Base-by-base conservation (phyloP, 2,888 invertebrate genomes). In the Galerucella calmariensis region DNA sequence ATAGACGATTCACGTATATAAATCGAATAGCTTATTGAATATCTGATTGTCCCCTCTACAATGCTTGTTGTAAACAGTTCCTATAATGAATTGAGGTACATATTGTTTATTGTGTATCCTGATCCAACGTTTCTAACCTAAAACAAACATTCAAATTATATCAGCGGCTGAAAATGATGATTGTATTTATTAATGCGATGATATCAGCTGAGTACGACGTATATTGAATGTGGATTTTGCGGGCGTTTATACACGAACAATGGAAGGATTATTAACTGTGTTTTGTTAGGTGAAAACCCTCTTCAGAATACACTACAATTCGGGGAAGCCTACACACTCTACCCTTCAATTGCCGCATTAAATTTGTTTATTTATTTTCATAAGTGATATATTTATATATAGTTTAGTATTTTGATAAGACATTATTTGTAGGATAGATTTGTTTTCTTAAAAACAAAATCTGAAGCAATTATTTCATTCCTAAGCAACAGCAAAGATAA, bases 61-160 rank as follows among this genome's bases (percentile, higher is more conserved):
- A n/a, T n/a, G 2, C 12, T 59, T 48, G 10, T 3, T 41, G 16
- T 58, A 66, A 71, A 66, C 66, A 56, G 46, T 20, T 12, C 48
- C 66, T 58, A 58, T 72, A 35, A 66, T 63, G 70, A 77, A 69
- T 73, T 62, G 67, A 72, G 69, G n/a, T n/a, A n/a, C n/a, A n/a
- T n/a, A n/a, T n/a, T n/a, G 77, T 74, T 75, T 76, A 78, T 75
- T 78, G 75, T 75, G 71, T 75, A 69, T 67, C 67, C 66, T 53
- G 72, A 53, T 76, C 72, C 75, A 56, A 61, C 72, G 74, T 75
- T 67, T 78, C 77, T 81, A 84, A 84, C 83, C 83, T 82, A 85
- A 85, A 86, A 84, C 86, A 88, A 87, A 87, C 88, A 88, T 85
- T 84, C 82, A 84, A 88, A 87, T 87, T 87, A 86, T 86, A 86